phyloP scores from a whole-genome alignment of 2,113 vertebrate species.

The Tamias sibiricus region DNA sequence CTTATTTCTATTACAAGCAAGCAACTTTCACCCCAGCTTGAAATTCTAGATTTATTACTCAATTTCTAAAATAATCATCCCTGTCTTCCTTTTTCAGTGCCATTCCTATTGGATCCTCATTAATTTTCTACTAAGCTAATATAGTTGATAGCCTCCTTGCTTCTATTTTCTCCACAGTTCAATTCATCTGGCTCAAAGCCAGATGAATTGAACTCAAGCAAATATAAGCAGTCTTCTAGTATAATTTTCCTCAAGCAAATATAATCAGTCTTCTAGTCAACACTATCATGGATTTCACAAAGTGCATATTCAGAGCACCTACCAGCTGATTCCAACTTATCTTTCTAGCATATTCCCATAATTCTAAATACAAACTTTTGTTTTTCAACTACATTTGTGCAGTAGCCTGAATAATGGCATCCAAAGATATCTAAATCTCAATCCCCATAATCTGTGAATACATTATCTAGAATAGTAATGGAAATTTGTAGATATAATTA shows the following conservation, averaged over 20 bases:
- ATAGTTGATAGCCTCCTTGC: neutral
- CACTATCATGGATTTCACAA: neutral
- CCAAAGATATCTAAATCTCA: neutral
- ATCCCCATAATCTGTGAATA: neutral
- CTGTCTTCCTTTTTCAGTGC: neutral
- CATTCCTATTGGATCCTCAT: slow-evolving; percentile 1
- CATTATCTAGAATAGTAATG: neutral
- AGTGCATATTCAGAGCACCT: slow-evolving; percentile 3
- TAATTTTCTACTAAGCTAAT: slow-evolving; percentile 50
- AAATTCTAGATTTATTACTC: slow-evolving; percentile 49
- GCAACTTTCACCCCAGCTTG: neutral
- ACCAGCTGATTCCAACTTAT: neutral
- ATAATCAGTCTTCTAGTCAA: neutral
- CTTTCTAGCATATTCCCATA: neutral
- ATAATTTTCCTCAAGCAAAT: slow-evolving; percentile 38
- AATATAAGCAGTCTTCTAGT: neutral
- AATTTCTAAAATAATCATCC: slow-evolving; percentile 41
- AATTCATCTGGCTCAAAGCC: slow-evolving; percentile 35
- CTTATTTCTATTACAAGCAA: slow-evolving; percentile 3
- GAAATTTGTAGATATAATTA: slow-evolving; percentile 10
- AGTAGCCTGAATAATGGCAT: neutral
- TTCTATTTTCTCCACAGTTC: slow-evolving; percentile 17
- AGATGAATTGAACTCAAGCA: slow-evolving; percentile 41
- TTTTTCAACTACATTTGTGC: neutral
- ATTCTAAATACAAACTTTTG: slow-evolving; percentile 29